These are phyloP conservation scores for Mola mola DNA, from an alignment of 2,113 vertebrate genomes.

Conservation along the genomic window DNA sequence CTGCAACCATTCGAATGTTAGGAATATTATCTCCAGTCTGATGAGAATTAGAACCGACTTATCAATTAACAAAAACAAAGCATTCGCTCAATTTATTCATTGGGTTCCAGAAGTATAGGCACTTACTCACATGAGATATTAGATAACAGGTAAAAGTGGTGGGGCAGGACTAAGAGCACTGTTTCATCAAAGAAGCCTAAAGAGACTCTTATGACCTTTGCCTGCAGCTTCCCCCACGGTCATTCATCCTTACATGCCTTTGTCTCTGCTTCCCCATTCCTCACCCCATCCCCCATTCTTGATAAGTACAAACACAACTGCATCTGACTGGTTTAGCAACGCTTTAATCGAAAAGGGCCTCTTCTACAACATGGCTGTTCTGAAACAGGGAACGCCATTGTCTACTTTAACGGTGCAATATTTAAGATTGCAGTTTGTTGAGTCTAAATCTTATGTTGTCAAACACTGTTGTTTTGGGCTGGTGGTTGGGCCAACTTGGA, in stretches of 20 bases:
- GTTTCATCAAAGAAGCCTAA: background rate
- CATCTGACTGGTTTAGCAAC: background rate
- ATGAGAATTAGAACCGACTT: too few relatives aligned
- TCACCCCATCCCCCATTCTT: slow-evolving; percentile 23
- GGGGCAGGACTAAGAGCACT: background rate
- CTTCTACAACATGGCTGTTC: too few relatives aligned
- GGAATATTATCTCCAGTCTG: too few relatives aligned
- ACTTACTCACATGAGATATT: too few relatives aligned
- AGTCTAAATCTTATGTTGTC: too few relatives aligned
- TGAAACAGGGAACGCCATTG: background rate
- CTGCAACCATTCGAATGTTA: too few relatives aligned
- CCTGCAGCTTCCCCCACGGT: background rate
- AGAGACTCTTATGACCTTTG: slow-evolving; percentile 22
- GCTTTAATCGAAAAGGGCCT: background rate
- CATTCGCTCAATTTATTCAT: too few relatives aligned
- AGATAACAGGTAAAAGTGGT: background rate
- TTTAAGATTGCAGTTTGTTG: too few relatives aligned
- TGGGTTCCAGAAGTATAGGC: too few relatives aligned
- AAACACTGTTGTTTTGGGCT: too few relatives aligned
- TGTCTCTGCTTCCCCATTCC: slow-evolving; percentile 1
- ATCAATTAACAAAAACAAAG: too few relatives aligned
- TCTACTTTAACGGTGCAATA: background rate
- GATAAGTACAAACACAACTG: background rate
- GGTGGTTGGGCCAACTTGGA: too few relatives aligned
- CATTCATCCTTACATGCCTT: slow-evolving; percentile 4